Percentiles rank a stretch among this genome's conserved stretches.
These are phyloP conservation scores for Bolinopsis microptera DNA, from an alignment of 37 sponge, comb jelly and placozoan species.

Conservation along the genomic window DNA sequence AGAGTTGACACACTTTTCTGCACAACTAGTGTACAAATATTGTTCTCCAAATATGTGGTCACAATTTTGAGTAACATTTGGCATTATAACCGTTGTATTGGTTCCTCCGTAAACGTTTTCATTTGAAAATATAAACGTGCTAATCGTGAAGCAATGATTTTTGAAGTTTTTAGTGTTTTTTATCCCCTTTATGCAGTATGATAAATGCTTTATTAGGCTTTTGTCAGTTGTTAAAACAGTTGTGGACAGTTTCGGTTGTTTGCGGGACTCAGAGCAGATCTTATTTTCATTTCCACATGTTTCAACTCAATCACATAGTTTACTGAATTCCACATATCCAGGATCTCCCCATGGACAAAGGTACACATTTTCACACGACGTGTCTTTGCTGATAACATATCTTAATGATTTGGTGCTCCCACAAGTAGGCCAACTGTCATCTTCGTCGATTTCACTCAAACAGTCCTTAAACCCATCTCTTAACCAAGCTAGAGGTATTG, in stretches of 20 bases:
- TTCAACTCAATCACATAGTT: neutral
- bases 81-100: neutral
- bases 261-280: neutral
- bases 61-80: neutral
- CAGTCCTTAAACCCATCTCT: constrained; percentile 1
- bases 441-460: neutral
- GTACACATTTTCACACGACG: neutral
- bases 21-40: too few species aligned
- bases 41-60: too few species aligned
- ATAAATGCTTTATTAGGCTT: too few species aligned
- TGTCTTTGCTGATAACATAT: neutral
- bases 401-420: neutral
- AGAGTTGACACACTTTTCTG: neutral
- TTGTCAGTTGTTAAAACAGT: too few species aligned
- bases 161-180: neutral
- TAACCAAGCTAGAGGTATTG: constrained; percentile 1
- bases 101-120: neutral
- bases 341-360: neutral
- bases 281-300: neutral
- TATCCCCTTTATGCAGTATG: too few species aligned
- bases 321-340: neutral
- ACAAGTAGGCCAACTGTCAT: neutral
- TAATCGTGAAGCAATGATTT: neutral
- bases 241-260: too few species aligned
- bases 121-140: neutral